phyloP scores from a whole-genome alignment of 1,140 invertebrate species.

The Aethina tumida region DNA sequence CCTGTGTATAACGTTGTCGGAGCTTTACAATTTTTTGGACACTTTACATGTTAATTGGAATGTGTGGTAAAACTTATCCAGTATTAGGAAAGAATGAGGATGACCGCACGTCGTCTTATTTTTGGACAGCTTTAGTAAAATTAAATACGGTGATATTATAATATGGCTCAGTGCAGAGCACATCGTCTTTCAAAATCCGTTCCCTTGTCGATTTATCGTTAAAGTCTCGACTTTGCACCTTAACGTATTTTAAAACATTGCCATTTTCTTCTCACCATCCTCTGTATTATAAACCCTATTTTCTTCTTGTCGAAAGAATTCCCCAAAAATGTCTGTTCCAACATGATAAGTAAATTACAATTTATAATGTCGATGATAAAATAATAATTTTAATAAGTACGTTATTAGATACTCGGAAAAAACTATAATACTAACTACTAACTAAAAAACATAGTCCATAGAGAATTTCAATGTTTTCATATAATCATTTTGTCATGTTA shows the following conservation, averaged over 20 bases:
- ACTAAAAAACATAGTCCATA: too few relatives aligned
- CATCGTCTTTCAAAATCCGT: slow-evolving; percentile 28
- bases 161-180: slow-evolving; percentile 25
- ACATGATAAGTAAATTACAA: too few relatives aligned
- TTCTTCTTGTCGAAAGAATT: too few relatives aligned
- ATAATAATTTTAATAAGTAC: too few relatives aligned
- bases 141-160: slow-evolving; percentile 26
- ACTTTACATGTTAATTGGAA: slow-evolving; percentile 8
- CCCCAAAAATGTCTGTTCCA: too few relatives aligned
- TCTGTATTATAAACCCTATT: slow-evolving; percentile 16
- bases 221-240: slow-evolving; percentile 13
- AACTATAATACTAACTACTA: too few relatives aligned
- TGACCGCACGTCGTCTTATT: too few relatives aligned
- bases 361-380: too few relatives aligned
- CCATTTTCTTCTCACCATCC: slow-evolving; percentile 13
- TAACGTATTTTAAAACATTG: slow-evolving; percentile 14
- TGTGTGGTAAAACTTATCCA: slow-evolving; percentile 11
- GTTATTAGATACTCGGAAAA: too few relatives aligned
- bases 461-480: too few relatives aligned
- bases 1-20: slow-evolving; percentile 14
- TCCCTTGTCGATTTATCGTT: slow-evolving; percentile 19
- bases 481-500: too few relatives aligned
- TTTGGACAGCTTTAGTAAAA: slow-evolving; percentile 23
- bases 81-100: slow-evolving; percentile 19
- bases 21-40: slow-evolving; percentile 20